These are phyloP conservation scores for Microplitis mediator DNA, from an alignment of 1,140 invertebrate genomes.

Conservation along the genomic window DNA sequence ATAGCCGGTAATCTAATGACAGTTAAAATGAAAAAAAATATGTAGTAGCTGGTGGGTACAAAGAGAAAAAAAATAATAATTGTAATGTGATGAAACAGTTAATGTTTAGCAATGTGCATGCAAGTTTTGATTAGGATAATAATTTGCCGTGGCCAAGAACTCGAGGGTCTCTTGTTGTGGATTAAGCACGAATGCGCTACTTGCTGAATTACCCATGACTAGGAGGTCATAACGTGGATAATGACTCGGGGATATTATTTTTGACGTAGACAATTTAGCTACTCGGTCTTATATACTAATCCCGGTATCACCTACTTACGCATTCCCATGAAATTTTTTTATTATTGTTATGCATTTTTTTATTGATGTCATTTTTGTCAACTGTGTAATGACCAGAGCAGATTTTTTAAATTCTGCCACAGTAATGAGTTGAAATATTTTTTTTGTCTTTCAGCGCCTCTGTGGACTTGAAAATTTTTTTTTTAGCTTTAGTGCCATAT, in stretches of 20 bases:
- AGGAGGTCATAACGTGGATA: conserved; percentile 21
- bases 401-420: no score
- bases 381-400: background rate
- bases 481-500: no score
- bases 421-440: no score
- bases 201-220: conserved; percentile 23
- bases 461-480: no score
- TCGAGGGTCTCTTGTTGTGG: background rate
- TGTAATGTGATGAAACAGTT: no score
- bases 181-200: conserved; percentile 11
- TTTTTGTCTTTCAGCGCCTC: no score
- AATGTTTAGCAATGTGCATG: background rate
- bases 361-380: background rate
- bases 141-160: background rate
- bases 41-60: no score
- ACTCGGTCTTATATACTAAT: background rate
- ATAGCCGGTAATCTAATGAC: background rate
- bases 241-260: conserved; percentile 12
- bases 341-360: background rate
- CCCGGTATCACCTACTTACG: conserved; percentile 18
- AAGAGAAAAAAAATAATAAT: no score
- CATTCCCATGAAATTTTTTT: conserved; percentile 14
- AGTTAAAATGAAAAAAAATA: no score
- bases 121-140: background rate
- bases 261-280: background rate